phyloP scores from a whole-genome alignment of 2,888 invertebrate genomes.

The Aspidiotus destructor region DNA sequence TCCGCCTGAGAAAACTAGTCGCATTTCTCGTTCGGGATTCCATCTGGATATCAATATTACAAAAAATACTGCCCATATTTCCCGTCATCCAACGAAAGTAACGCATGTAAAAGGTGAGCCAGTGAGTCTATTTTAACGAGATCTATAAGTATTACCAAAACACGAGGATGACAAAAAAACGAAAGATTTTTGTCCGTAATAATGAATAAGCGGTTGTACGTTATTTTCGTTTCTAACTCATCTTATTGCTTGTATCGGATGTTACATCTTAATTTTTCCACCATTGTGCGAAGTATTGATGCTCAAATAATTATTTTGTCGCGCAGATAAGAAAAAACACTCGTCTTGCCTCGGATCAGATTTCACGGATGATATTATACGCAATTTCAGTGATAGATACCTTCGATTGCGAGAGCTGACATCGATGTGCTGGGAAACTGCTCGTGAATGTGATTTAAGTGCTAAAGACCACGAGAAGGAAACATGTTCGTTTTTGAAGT shows the following conservation, averaged over 20 bases:
- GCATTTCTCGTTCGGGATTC: slow-evolving; percentile 48
- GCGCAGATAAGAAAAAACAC: slow-evolving; percentile 15
- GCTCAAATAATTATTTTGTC: too few species aligned
- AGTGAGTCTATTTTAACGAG: neutral
- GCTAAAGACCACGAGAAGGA: slow-evolving; percentile 28
- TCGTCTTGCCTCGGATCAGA: slow-evolving; percentile 11
- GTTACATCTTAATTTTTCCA: neutral
- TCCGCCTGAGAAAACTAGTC: neutral
- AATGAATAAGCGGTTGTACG: too few species aligned
- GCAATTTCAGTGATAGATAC: slow-evolving; percentile 10
- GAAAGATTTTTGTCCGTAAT: neutral
- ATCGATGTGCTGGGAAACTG: slow-evolving; percentile 19
- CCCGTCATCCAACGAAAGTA: slow-evolving; percentile 13
- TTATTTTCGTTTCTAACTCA: neutral
- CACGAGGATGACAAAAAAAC: neutral
- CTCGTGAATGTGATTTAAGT: slow-evolving; percentile 17
- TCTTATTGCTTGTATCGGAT: neutral
- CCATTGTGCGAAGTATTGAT: neutral
- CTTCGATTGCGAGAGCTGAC: slow-evolving; percentile 1
- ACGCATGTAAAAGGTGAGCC: slow-evolving; percentile 12
- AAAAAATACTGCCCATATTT: slow-evolving; percentile 50
- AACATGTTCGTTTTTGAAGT: slow-evolving; percentile 30
- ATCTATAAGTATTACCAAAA: too few species aligned
- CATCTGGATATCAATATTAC: slow-evolving; percentile 55
- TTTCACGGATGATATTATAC: slow-evolving; percentile 13